phyloP scores from a whole-genome alignment of 64 coral and sea anemone genomes.

The Montipora efflorescens region DNA sequence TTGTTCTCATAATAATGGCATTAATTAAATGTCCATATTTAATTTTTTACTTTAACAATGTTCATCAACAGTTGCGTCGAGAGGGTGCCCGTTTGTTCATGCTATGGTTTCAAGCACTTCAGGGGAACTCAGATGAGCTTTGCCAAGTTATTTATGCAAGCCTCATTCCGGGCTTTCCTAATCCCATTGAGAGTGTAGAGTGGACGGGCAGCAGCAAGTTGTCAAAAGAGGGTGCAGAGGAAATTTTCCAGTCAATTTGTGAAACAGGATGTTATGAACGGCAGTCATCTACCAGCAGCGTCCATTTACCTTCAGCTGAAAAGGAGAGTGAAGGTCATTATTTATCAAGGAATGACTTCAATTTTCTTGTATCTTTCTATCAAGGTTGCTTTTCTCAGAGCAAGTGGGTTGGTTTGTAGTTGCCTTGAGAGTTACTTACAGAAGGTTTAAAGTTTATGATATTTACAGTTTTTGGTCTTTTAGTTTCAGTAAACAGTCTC shows the following conservation, averaged over 20 bases:
- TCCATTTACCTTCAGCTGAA: slow-evolving; percentile 63
- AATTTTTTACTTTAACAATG: neutral
- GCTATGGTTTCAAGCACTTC: slow-evolving; percentile 93
- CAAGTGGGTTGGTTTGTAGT: no score
- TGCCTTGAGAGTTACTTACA: no score
- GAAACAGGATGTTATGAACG: slow-evolving; percentile 65
- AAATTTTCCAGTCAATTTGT: slow-evolving; percentile 70
- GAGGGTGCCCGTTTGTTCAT: slow-evolving; percentile 93
- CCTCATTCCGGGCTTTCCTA: slow-evolving; percentile 96
- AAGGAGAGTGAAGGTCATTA: slow-evolving; percentile 79
- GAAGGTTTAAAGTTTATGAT: no score
- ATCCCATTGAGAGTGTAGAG: slow-evolving; percentile 75
- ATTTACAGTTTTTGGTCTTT: no score
- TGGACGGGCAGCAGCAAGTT: slow-evolving; percentile 73
- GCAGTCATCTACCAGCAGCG: slow-evolving; percentile 32
- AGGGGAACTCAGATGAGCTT: slow-evolving; percentile 80
- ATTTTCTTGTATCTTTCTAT: no score
- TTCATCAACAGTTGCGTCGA: slow-evolving; percentile 73
- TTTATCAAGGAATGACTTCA: neutral
- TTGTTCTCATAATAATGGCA: no score
- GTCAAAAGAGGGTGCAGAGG: slow-evolving; percentile 63
- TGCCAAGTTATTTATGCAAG: slow-evolving; percentile 89
- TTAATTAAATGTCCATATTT: neutral
- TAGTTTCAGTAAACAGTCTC: no score
- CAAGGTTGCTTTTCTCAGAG: no score